These are phyloP conservation scores for Drosophila neutralis DNA, from an alignment of 2,888 invertebrate species.

Conservation along the genomic window DNA sequence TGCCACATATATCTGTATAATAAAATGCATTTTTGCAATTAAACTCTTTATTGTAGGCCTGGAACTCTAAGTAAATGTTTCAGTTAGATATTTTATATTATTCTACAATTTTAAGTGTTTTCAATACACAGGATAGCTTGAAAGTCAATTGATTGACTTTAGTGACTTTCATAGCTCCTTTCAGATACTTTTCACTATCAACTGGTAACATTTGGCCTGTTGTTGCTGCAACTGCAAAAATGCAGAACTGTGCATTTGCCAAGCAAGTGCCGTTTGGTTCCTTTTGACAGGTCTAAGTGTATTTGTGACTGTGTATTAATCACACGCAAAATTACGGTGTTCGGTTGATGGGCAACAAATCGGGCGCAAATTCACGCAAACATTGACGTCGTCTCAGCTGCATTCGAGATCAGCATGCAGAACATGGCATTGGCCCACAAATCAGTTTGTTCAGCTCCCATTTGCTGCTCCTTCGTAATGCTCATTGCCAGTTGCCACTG, in stretches of 20 bases:
- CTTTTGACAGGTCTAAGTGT: slow-evolving; percentile 47
- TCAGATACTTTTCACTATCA: neutral
- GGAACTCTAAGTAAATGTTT: neutral
- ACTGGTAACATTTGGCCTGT: slow-evolving; percentile 49
- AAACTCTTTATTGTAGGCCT: neutral
- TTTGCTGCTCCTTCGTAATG: slow-evolving; percentile 10
- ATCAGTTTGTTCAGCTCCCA: slow-evolving; percentile 40
- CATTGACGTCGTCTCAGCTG: slow-evolving; percentile 59
- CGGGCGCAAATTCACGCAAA: slow-evolving; percentile 75
- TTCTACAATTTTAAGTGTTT: neutral
- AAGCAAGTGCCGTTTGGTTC: slow-evolving; percentile 30
- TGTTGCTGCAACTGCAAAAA: slow-evolving; percentile 38
- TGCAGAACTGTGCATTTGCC: slow-evolving; percentile 33
- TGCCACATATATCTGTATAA: neutral
- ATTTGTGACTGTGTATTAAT: slow-evolving; percentile 63
- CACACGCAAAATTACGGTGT: slow-evolving; percentile 61
- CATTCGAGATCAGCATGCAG: slow-evolving; percentile 46
- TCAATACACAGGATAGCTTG: neutral
- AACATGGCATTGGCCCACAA: slow-evolving; percentile 36
- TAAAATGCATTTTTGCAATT: neutral
- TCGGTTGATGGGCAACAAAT: slow-evolving; percentile 74
- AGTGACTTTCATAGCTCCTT: neutral
- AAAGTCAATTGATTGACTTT: neutral
- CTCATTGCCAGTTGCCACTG: slow-evolving; percentile 42
- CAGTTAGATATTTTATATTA: neutral